A percentile compares a stretch with the other conserved stretches of the same genome.
These are phyloP conservation scores for Sardina pilchardus DNA, from an alignment of 2,113 vertebrate genomes.

Conservation along the genomic window DNA sequence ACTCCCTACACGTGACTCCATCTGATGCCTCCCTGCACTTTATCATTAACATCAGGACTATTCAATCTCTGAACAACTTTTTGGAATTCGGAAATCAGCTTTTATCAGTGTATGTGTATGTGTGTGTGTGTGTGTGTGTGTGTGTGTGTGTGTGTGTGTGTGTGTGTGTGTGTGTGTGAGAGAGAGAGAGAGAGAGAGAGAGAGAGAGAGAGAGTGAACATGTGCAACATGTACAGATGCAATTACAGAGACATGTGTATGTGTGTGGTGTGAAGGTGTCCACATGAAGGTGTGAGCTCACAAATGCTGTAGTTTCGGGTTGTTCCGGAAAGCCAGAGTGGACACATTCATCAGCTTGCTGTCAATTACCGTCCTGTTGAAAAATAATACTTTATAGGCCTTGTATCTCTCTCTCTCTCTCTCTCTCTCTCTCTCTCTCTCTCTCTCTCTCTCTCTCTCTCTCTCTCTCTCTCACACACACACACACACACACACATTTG, in stretches of 20 bases:
- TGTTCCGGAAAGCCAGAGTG: constrained; percentile 88
- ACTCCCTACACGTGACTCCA: too few species aligned
- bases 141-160: background rate
- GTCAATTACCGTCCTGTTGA: constrained; percentile 89
- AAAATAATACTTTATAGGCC: constrained; percentile 38
- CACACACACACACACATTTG: background rate
- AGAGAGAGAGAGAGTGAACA: background rate
- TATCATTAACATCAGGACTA: background rate
- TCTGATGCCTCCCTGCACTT: too few species aligned
- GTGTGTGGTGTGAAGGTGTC: background rate
- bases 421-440: background rate
- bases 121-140: background rate
- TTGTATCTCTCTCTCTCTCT: background rate
- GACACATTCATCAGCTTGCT: constrained; percentile 89
- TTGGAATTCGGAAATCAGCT: background rate
- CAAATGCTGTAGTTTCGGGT: constrained; percentile 89
- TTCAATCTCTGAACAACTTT: background rate
- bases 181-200: too few species aligned
- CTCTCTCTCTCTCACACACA: too few species aligned
- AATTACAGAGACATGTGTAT: background rate
- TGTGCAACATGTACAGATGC: background rate
- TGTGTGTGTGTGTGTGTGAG: background rate
- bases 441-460: too few species aligned
- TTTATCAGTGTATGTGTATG: background rate
- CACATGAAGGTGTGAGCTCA: constrained; percentile 71